These are phyloP conservation scores for Lathamus discolor DNA, from an alignment of 2,113 vertebrate species.

Conservation along the genomic window DNA sequence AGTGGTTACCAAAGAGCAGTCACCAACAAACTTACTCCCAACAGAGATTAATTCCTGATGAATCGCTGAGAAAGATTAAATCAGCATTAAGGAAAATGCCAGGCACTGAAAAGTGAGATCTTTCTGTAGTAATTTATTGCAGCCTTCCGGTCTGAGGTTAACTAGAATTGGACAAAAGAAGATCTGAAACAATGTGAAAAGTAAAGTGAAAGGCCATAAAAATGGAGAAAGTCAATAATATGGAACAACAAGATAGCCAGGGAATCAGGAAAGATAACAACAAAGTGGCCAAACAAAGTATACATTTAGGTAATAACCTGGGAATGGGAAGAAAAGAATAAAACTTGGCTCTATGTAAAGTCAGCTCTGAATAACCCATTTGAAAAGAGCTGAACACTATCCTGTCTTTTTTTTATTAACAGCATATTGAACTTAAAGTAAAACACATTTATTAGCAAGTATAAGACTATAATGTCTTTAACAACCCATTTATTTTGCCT, in stretches of 20 bases:
- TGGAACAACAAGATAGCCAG: neutral
- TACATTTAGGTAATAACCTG: neutral
- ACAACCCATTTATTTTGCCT: neutral
- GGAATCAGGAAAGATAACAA: neutral
- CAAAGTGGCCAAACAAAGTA: neutral
- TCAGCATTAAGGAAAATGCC: neutral
- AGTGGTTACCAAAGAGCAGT: conserved; percentile 54
- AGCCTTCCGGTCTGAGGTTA: neutral
- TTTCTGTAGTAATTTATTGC: conserved; percentile 19
- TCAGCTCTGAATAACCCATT: neutral
- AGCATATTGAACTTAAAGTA: neutral
- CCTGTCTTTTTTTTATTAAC: neutral
- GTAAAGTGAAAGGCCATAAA: neutral
- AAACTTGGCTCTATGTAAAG: neutral
- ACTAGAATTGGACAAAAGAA: conserved; percentile 9
- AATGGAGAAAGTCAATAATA: neutral
- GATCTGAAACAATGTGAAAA: neutral
- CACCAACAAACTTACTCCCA: conserved; percentile 47
- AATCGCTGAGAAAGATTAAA: conserved; percentile 47
- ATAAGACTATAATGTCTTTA: neutral
- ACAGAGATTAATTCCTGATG: conserved; percentile 64
- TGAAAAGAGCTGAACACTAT: neutral
- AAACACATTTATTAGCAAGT: neutral
- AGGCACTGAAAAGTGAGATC: neutral
- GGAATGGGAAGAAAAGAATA: neutral